Evolutionary conservation across 2,888 invertebrate species (phyloP), one percentile per base, ranked within the genome.

Genomic region (Agrochola circellaris): DNA sequence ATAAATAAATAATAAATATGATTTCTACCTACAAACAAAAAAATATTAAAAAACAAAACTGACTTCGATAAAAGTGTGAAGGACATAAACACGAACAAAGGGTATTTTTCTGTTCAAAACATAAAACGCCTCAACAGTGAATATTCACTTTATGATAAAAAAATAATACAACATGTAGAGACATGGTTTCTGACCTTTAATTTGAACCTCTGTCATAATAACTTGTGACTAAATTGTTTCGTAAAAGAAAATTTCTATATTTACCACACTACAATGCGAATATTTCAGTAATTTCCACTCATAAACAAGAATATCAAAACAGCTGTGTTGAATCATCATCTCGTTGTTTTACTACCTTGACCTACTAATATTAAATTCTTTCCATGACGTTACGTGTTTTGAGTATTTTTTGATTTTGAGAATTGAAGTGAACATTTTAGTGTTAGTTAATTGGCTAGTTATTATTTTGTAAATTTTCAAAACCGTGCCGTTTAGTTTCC

Each of bases 301-400:
- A 64, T 84, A 72, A 66, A 73, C 81, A 73, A 70, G 60, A 76
- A 67, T 73, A 66, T 73, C 45, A 71, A 62, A 58, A 76, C 73
- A 82, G 67, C 42, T 67, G 66, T 45, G 67, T 79, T 82, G 78
- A 81, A 77, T 84, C 84, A 82, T 75, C 62, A n/a, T 17, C 61
- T 66, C 69, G 64, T 70, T 75, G 62, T 73, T 70, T 66, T 13
- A 65, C 48, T 38, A 70, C 81, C 87, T 88, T 87, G 87, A 84
- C 84, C 86, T 70, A 79, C 61, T 77, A 82, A 68, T 79, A 66
- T 42, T 15, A 75, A 64, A 77, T 67, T 75, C 4, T 71, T 79
- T 78, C 61, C 58, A 70, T 48, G 68, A 82, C 76, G 79, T 75
- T 38, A 66, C 20, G 30, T 62, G 58, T 67, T 75, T 51, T 70